Evolutionary conservation across 2,113 vertebrate genomes (phyloP).

Genomic region (Asarcornis scutulata): DNA sequence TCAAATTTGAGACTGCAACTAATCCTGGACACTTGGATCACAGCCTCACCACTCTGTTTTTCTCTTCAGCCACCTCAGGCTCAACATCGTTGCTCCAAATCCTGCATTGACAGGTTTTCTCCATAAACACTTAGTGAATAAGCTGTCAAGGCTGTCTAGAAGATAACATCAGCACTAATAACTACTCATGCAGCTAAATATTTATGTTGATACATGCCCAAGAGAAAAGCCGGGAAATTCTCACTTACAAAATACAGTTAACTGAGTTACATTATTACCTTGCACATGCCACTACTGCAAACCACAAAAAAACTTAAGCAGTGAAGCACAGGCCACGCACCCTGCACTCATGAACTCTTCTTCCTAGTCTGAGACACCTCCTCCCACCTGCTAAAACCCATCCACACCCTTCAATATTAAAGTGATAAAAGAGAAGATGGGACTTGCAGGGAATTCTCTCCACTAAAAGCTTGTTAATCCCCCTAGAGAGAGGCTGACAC

Average conservation of each 20-base stretch:
- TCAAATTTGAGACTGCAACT: neutral
- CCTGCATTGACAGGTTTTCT: neutral
- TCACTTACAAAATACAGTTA: neutral
- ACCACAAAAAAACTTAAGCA: neutral
- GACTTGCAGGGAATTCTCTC: neutral
- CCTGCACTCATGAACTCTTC: neutral
- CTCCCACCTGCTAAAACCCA: neutral
- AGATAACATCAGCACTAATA: neutral
- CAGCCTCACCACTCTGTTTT: neutral
- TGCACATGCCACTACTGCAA: neutral
- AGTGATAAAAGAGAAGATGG: neutral
- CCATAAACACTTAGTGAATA: neutral
- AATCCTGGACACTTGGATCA: no score
- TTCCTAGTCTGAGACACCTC: neutral
- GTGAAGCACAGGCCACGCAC: neutral
- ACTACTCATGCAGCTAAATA: neutral
- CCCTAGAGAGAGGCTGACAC: neutral
- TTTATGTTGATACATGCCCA: neutral
- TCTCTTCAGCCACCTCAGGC: neutral
- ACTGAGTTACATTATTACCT: neutral
- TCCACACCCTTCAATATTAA: neutral
- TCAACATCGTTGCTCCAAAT: neutral
- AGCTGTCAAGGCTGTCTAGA: neutral
- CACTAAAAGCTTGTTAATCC: neutral
- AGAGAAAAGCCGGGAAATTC: slow-evolving; percentile 29